phyloP scores from a whole-genome alignment of 2,113 vertebrate species.

The Crotalus tigris region DNA sequence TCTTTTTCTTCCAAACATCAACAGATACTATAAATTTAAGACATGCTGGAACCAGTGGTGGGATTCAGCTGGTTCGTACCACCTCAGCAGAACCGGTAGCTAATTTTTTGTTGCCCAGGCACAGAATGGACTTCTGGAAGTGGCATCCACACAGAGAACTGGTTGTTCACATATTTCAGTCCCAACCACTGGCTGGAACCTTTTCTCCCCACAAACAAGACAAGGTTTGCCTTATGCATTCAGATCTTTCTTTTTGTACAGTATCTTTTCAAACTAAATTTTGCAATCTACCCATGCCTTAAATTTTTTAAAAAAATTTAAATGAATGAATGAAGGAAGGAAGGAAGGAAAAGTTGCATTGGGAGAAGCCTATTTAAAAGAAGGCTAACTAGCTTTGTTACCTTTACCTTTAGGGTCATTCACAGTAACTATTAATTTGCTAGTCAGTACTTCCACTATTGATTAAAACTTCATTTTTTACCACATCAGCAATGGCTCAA shows the following conservation, averaged over 20 bases:
- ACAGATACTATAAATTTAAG: not conserved
- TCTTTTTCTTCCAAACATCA: not conserved
- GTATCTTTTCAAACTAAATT: not conserved
- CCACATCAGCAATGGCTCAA: not conserved
- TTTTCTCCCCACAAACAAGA: not conserved
- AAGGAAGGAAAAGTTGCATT: not conserved
- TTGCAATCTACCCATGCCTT: not conserved
- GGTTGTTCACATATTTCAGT: too few relatives aligned
- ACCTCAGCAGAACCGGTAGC: too few relatives aligned
- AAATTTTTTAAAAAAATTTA: not conserved
- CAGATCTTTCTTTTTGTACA: not conserved
- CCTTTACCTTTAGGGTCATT: not conserved
- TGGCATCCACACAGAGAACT: too few relatives aligned
- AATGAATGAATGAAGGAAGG: fast-evolving
- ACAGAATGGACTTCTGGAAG: too few relatives aligned
- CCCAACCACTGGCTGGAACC: too few relatives aligned
- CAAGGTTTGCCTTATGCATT: not conserved
- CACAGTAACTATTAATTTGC: not conserved
- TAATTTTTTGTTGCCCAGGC: too few relatives aligned
- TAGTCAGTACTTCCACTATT: not conserved
- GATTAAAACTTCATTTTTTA: not conserved
- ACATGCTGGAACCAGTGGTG: not conserved
- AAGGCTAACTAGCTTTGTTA: not conserved
- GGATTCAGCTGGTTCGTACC: too few relatives aligned
- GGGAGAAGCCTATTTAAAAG: not conserved